A percentile compares a stretch with the other conserved stretches of the same genome.
These are phyloP conservation scores for Caenorhabditis parvicauda DNA, from an alignment of 2,888 invertebrate genomes.

Conservation along the genomic window DNA sequence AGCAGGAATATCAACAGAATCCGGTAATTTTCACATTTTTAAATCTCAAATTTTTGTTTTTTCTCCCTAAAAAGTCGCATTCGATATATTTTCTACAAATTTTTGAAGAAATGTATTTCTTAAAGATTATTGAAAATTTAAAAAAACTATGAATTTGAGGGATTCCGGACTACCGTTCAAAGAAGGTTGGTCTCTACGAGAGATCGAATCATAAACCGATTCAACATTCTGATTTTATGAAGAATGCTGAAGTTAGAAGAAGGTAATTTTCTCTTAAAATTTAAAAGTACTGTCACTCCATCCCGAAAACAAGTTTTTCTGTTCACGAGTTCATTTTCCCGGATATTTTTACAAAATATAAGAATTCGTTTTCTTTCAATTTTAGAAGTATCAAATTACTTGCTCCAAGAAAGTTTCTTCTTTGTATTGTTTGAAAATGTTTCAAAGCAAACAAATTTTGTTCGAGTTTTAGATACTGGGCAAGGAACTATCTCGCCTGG, in stretches of 20 bases:
- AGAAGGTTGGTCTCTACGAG: constrained; percentile 50
- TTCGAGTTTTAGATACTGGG: constrained; percentile 77
- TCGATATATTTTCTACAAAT: background rate
- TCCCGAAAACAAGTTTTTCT: background rate
- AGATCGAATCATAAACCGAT: constrained; percentile 77
- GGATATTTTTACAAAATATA: background rate
- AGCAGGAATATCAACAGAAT: constrained; percentile 94
- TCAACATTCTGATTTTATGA: constrained; percentile 79
- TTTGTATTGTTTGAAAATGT: background rate
- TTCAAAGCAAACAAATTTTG: background rate
- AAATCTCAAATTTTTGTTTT: constrained; percentile 4
- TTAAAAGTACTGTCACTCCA: too few species aligned
- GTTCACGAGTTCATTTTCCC: too few species aligned
- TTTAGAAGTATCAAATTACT: background rate
- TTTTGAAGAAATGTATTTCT: background rate
- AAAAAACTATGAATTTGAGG: too few species aligned
- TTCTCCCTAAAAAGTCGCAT: background rate
- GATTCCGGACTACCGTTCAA: constrained; percentile 71
- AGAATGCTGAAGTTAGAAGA: constrained; percentile 50
- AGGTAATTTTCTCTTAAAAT: constrained; percentile 34
- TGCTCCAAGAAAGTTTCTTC: background rate
- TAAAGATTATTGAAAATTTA: background rate
- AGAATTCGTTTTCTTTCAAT: background rate
- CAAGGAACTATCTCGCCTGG: constrained; percentile 92
- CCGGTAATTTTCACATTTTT: constrained; percentile 63